Evolutionary conservation across 2,888 invertebrate species (phyloP), one percentile per base, ranked within the genome.

Genomic region (Choristoneura rosaceana): DNA sequence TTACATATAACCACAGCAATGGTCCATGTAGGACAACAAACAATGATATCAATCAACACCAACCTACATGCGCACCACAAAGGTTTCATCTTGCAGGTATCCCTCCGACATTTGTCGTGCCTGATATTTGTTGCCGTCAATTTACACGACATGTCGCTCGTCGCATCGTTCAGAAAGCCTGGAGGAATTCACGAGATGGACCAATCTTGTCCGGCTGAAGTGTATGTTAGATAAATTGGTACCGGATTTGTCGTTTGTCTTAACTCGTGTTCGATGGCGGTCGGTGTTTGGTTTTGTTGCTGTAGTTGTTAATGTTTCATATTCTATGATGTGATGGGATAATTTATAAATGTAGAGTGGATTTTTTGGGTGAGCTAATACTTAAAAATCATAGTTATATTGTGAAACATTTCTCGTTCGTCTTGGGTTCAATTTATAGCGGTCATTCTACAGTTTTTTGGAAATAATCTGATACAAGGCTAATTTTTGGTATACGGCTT

Each of bases 201-300:
- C 86, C 88, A 77, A 83, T 84, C 83, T 81, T 83, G 87, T 85
- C 82, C 82, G 76, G 60, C 76, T 81, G 83, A 83, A 84, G 89
- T 87, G 88, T 88, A 88, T 91, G 91, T 92, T 87, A 85, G 87
- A 89, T 89, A 90, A 90, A 92, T 92, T 90, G 92, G 89, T 84
- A 82, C 75, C 70, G 74, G 77, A 77, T 80, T 80, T 80, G 80
- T 82, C 81, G 83, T 83, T 79, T 81, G 73, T 73, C 73, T 73
- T 73, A 59, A 50, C 67, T 45, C 64, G 58, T 69, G 69, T 65
- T 65, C 50, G 60, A 52, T 25, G 59, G 41, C 4, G 64, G n/a
- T 47, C 4, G 47, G 61, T 62, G 67, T 67, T 67, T n/a, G 63
- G 64, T 52, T 69, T 52, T 69, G 64, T 68, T 64, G 38, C 38